These are phyloP conservation scores for Furcifer pardalis DNA, from an alignment of 2,797 vertebrate species.

Conservation along the genomic window DNA sequence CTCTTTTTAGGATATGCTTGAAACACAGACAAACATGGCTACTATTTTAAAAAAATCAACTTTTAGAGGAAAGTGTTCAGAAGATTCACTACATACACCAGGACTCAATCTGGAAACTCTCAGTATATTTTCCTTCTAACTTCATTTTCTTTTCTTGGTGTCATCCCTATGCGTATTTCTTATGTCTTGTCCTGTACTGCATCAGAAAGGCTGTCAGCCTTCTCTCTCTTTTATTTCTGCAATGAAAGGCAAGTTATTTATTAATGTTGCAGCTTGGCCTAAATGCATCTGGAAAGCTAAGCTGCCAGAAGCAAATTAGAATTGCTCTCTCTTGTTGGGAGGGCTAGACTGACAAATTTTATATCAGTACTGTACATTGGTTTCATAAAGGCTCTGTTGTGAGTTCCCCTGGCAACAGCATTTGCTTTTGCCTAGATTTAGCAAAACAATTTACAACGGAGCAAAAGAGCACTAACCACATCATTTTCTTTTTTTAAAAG, in stretches of 20 bases:
- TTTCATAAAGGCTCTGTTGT: not conserved
- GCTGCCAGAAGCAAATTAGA: not conserved
- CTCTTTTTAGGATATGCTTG: too few relatives aligned
- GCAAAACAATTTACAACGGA: not conserved
- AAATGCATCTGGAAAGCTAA: not conserved
- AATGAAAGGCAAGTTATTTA: not conserved
- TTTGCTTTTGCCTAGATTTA: not conserved
- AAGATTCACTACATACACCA: too few relatives aligned
- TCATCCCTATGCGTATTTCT: not conserved
- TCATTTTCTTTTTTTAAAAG: not conserved
- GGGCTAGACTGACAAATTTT: not conserved
- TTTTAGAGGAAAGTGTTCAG: not conserved
- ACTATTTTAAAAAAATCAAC: too few relatives aligned
- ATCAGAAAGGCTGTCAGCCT: not conserved
- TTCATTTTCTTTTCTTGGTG: not conserved
- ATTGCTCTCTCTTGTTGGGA: not conserved
- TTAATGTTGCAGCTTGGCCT: not conserved
- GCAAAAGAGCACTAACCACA: not conserved
- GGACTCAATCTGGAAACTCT: not conserved
- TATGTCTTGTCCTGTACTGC: not conserved
- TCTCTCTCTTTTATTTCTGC: not conserved
- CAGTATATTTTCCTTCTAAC: not conserved
- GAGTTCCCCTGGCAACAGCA: not conserved
- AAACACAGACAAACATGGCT: too few relatives aligned
- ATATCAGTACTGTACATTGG: not conserved